Evolutionary conservation across 2,113 vertebrate genomes (phyloP).

Genomic region (Origma solitaria): DNA sequence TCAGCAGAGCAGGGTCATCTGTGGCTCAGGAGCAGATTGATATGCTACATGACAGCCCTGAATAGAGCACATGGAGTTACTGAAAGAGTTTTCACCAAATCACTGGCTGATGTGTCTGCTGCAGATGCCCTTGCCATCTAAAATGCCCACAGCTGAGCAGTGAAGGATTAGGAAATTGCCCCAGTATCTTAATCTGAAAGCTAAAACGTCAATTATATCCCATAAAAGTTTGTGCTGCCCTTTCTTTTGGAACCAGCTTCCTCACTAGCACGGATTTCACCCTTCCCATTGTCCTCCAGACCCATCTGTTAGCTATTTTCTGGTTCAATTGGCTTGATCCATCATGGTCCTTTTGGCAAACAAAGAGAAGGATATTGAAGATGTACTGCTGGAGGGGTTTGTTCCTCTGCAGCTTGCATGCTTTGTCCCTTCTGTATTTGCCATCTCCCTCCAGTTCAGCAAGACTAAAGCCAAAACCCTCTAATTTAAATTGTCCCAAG

Average conservation of each 20-base stretch:
- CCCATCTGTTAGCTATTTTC: background rate
- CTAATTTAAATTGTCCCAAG: background rate
- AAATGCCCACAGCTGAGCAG: background rate
- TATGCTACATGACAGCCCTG: background rate
- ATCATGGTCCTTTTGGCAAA: background rate
- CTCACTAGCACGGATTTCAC: background rate
- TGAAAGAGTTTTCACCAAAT: background rate
- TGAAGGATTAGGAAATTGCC: background rate
- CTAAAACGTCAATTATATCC: background rate
- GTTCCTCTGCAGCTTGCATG: background rate
- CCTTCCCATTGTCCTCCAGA: background rate
- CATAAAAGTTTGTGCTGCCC: background rate
- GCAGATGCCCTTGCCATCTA: background rate
- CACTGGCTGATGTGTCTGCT: background rate
- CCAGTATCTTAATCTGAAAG: background rate
- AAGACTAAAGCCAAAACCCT: background rate
- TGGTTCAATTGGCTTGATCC: background rate
- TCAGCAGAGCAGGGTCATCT: background rate
- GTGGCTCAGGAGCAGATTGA: background rate
- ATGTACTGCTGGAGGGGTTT: background rate
- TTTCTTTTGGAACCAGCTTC: background rate
- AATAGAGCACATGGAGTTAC: background rate
- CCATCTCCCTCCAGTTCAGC: background rate
- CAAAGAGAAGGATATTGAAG: background rate
- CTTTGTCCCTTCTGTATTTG: background rate